Evolutionary conservation across 2,888 invertebrate genomes (phyloP).

Genomic region (Aradus depressus): DNA sequence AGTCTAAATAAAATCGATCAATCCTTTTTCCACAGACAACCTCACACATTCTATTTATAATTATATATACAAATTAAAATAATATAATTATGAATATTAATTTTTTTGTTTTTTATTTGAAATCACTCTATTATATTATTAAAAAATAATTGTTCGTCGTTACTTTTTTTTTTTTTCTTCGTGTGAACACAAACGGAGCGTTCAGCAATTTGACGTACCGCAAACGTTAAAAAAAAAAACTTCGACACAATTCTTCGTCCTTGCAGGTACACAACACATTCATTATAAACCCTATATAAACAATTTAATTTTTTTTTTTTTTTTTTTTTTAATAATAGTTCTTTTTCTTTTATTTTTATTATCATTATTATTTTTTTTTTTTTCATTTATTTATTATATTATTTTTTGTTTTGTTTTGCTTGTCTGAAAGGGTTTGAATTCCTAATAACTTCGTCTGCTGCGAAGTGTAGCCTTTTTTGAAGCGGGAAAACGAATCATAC

Average conservation of each 20-base stretch:
- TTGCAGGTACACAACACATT: too few relatives aligned
- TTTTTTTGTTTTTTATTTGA: too few relatives aligned
- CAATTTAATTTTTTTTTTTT: too few relatives aligned
- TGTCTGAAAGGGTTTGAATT: background rate
- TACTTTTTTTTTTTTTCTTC: too few relatives aligned
- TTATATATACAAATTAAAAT: constrained; percentile 9
- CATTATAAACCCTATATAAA: too few relatives aligned
- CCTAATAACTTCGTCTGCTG: background rate
- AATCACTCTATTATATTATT: too few relatives aligned
- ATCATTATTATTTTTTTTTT: background rate
- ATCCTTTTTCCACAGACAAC: constrained; percentile 1
- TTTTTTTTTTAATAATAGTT: too few relatives aligned
- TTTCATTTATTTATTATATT: constrained; percentile 5
- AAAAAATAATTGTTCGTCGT: too few relatives aligned
- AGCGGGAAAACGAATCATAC: constrained; percentile 21
- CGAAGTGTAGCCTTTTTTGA: constrained; percentile 9
- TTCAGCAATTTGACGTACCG: too few relatives aligned
- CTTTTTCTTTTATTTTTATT: constrained; percentile 7
- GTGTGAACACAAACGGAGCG: too few relatives aligned
- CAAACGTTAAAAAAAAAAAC: too few relatives aligned
- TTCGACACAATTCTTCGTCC: too few relatives aligned
- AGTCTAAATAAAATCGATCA: background rate
- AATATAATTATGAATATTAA: constrained; percentile 15
- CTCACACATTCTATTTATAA: constrained; percentile 6
- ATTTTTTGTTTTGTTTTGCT: constrained; percentile 8